A percentile compares a stretch with the other conserved stretches of the same genome.
Evolutionary conservation across 1,140 invertebrate species (phyloP).

Genomic region (Maconellicoccus hirsutus): DNA sequence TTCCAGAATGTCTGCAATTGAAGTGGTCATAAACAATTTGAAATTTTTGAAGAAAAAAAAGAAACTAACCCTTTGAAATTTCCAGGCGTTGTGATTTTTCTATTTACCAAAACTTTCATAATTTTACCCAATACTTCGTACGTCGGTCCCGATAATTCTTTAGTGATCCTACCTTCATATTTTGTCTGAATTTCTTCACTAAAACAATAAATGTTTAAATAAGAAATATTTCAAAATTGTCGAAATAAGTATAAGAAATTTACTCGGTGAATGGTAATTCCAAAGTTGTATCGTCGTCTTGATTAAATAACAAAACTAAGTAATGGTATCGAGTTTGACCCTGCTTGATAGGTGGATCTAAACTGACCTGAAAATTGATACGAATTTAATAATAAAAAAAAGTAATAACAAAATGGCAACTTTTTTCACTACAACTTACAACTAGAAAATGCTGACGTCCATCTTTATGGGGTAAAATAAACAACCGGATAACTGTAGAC

Average conservation of each 20-base stretch:
- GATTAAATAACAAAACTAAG: constrained; percentile 84
- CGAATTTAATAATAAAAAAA: not conserved
- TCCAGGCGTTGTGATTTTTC: constrained; percentile 90
- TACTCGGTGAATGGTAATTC: constrained; percentile 85
- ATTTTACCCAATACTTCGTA: constrained; percentile 92
- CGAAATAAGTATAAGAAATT: constrained; percentile 33
- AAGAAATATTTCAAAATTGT: not conserved
- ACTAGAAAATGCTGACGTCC: constrained; percentile 97
- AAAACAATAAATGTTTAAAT: constrained; percentile 31
- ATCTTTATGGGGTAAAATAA: constrained; percentile 94
- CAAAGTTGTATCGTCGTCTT: constrained; percentile 83
- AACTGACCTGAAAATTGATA: constrained; percentile 48
- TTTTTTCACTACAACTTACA: constrained; percentile 45
- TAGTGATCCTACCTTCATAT: constrained; percentile 85
- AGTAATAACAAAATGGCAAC: not conserved
- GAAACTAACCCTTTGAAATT: constrained; percentile 67
- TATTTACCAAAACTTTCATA: constrained; percentile 90
- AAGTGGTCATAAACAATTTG: constrained; percentile 28
- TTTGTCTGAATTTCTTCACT: constrained; percentile 85
- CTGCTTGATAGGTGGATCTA: constrained; percentile 99
- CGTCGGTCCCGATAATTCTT: constrained; percentile 82
- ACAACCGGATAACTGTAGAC: constrained; percentile 86
- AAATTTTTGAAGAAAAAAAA: constrained; percentile 16
- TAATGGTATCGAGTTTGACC: constrained; percentile 96
- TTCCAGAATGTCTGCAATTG: constrained; percentile 68